Percentiles rank a stretch among this genome's conserved stretches.
Conservation (phyloP, 2,888 invertebrate genomes). For the Myopa testacea region DNA sequence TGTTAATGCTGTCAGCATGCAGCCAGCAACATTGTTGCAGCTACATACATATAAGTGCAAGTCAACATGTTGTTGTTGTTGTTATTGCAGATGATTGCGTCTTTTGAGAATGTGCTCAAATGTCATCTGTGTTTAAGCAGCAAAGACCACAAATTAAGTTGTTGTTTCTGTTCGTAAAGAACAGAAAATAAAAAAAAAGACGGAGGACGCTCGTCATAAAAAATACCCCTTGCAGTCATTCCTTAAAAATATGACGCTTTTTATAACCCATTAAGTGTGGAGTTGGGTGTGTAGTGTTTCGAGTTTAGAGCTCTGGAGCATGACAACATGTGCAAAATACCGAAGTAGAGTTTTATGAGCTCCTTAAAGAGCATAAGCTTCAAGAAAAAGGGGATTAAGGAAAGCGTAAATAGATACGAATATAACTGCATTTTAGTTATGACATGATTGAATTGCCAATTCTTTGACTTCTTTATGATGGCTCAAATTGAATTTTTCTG, state of each 20-base stretch:
- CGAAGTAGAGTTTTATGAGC: not conserved
- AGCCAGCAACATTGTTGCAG: constrained; percentile 16
- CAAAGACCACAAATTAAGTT: constrained; percentile 16
- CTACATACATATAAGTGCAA: not conserved
- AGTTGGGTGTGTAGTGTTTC: not conserved
- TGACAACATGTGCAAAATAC: not conserved
- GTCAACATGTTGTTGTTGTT: not conserved
- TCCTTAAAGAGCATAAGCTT: not conserved
- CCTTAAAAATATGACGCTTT: not conserved
- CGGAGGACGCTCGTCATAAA: constrained; percentile 8
- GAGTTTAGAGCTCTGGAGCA: not conserved
- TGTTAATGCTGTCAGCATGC: not conserved
- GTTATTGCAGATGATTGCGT: not conserved
- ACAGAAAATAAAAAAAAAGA: not conserved
- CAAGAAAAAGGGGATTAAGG: not conserved
- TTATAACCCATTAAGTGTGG: not conserved
- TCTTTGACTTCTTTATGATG: no score
- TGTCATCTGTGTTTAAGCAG: constrained; percentile 8
- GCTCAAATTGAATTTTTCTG: no score
- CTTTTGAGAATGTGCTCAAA: not conserved
- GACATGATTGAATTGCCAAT: not conserved
- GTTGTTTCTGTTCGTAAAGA: not conserved
- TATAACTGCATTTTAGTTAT: not conserved
- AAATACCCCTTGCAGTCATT: not conserved
- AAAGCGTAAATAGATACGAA: not conserved